These are phyloP conservation scores for Lymantria monacha DNA, from an alignment of 2,888 invertebrate genomes.

Conservation along the genomic window DNA sequence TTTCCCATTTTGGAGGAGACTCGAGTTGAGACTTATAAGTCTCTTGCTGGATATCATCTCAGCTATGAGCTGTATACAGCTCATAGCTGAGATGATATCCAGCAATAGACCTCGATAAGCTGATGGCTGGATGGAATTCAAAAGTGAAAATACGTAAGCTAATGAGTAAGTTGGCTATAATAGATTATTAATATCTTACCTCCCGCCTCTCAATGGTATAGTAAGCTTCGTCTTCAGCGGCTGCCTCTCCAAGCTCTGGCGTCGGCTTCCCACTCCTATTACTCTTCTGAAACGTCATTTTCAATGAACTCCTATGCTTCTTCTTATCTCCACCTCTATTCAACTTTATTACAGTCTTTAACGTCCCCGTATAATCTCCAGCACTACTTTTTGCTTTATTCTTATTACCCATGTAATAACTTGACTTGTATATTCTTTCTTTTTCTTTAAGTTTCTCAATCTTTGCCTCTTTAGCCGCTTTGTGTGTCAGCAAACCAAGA, in stretches of 20 bases:
- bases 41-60: no score
- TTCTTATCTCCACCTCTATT: slow-evolving; percentile 84
- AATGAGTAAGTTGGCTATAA: no score
- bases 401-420: slow-evolving; percentile 49
- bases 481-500: slow-evolving; percentile 88
- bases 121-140: no score
- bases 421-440: slow-evolving; percentile 55
- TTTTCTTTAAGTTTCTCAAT: slow-evolving; percentile 81
- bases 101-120: no score
- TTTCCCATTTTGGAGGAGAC: no score
- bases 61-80: no score
- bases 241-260: slow-evolving; percentile 60
- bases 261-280: slow-evolving; percentile 83
- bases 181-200: slow-evolving; percentile 51
- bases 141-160: no score
- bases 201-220: slow-evolving; percentile 86
- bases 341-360: slow-evolving; percentile 92
- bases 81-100: no score
- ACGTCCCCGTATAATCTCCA: slow-evolving; percentile 88
- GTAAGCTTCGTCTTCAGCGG: slow-evolving; percentile 71
- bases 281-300: slow-evolving; percentile 90
- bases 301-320: slow-evolving; percentile 86
- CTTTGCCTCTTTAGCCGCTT: slow-evolving; percentile 87
- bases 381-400: slow-evolving; percentile 53
- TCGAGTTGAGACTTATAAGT: no score